Evolutionary conservation across 2,888 invertebrate genomes (phyloP), one percentile per base, ranked within the genome.

Genomic region (Lasioglossum oenotherae): DNA sequence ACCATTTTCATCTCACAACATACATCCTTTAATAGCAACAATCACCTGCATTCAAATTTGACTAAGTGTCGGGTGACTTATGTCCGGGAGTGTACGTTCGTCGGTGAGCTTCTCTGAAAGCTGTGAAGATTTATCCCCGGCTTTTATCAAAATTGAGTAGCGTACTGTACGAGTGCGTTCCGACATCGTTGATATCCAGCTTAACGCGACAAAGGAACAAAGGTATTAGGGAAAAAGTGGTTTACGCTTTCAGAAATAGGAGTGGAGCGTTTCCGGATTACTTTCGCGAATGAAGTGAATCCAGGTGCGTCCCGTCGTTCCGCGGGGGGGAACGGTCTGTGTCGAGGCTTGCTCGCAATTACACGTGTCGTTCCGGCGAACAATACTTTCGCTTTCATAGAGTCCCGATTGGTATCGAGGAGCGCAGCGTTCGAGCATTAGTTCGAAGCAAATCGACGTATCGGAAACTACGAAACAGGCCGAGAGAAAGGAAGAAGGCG

Each of bases 401-500:
- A 19, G 31, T 6, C 41, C 41, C 41, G 71, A 41, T 71, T 41
- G 71, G 41, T 41, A 41, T 41, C 71, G 71, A 41, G n/a, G 14
- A n/a, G 69, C 38, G 64, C 69, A 23, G 38, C n/a, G n/a, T 41
- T 41, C 41, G 71, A 41, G n/a, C n/a, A 41, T 71, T 71, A 71
- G 71, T 71, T 71, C 41, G 38, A n/a, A 41, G 71, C 71, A 41
- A 71, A 76, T 64, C 76, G 46, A 76, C 10, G 64, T 44, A 44
- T 23, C 76, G 44, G 31, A 67, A 76, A 35, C 31, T 46, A 49
- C 46, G 77, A 74, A 79, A 53, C 69, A 27, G 38, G n/a, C 73
- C 57, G 71, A 80, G 67, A 16, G 38, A 69, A 71, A 49, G 78
- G 69, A 82, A 60, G 53, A 60, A 44, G 67, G 27, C 74, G 64